A percentile compares a stretch with the other conserved stretches of the same genome.
Conservation (phyloP, 2,797 vertebrate genomes). For the Sarcophilus harrisii region DNA sequence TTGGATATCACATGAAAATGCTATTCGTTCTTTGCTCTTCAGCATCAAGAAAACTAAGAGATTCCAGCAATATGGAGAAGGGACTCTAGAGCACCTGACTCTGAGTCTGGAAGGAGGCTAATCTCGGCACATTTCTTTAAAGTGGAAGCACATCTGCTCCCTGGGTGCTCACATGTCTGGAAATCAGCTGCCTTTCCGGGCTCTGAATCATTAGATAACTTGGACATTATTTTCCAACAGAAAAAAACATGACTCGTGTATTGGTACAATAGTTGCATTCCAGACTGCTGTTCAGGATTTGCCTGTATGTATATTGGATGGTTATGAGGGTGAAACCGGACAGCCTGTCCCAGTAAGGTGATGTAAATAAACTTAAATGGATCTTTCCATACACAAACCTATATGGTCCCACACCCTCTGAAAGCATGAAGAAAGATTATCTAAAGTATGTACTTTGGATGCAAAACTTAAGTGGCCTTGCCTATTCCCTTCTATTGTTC, state of each 20-base stretch:
- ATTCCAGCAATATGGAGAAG: background rate
- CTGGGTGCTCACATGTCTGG: constrained; percentile 67
- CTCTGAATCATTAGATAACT: constrained; percentile 77
- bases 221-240: constrained; percentile 30
- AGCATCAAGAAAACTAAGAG: background rate
- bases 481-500: too few species aligned
- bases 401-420: too few species aligned
- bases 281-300: constrained; percentile 17
- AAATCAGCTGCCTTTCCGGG: constrained; percentile 76
- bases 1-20: background rate
- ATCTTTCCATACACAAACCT: too few species aligned
- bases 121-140: constrained; percentile 32
- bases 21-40: background rate
- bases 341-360: too few species aligned
- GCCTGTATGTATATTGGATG: background rate
- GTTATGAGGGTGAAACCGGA: background rate
- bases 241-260: constrained; percentile 58
- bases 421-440: too few species aligned
- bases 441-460: too few species aligned
- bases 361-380: too few species aligned
- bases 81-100: background rate
- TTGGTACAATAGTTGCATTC: background rate
- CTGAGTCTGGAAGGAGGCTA: background rate
- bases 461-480: too few species aligned
- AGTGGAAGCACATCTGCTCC: constrained; percentile 50